These are phyloP conservation scores for Cynopterus sphinx DNA, from an alignment of 2,797 vertebrate species.

Conservation along the genomic window DNA sequence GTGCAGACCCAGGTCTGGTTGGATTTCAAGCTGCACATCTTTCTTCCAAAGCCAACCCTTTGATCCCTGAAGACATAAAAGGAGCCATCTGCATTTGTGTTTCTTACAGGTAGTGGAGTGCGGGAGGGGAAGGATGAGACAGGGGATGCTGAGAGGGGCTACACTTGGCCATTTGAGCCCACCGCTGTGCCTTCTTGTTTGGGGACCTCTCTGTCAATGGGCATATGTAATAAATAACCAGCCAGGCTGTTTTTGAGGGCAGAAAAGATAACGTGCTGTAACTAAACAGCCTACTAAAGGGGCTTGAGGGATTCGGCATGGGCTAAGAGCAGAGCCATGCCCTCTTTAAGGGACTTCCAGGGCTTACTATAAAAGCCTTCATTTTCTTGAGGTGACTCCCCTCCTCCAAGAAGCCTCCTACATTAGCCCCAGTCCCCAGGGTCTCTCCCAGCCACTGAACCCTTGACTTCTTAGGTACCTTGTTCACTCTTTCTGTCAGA, in stretches of 20 bases:
- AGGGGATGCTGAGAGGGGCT: neutral
- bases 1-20: neutral
- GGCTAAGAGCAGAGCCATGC: neutral
- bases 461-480: neutral
- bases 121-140: neutral
- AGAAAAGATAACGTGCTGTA: neutral
- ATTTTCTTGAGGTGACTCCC: neutral
- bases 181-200: neutral
- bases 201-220: neutral
- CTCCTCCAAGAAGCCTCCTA: neutral
- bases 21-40: slow-evolving; percentile 46
- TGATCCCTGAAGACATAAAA: slow-evolving; percentile 66
- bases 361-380: neutral
- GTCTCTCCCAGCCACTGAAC: neutral
- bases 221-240: neutral
- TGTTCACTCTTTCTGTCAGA: neutral
- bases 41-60: slow-evolving; percentile 72
- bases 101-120: slow-evolving; percentile 33
- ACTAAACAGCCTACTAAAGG: neutral
- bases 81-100: slow-evolving; percentile 11
- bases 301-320: neutral
- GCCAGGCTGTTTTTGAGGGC: neutral
- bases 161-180: neutral
- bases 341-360: neutral
- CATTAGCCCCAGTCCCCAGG: neutral